A percentile compares a stretch with the other conserved stretches of the same genome.
Conservation (phyloP, 92 coral and sea anemone genomes). For the Phenganax subtilis region DNA sequence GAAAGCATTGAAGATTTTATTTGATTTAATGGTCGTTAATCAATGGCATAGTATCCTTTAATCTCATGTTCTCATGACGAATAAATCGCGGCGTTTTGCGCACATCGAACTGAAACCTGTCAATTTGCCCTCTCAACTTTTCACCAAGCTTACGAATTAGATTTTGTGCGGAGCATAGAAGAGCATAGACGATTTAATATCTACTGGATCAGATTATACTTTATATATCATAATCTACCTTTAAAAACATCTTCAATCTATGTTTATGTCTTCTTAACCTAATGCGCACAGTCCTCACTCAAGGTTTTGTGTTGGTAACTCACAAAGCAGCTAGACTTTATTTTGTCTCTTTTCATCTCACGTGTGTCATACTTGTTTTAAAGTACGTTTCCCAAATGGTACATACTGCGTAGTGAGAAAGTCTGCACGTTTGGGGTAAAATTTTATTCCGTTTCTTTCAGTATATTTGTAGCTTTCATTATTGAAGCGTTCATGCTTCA, state of each 20-base stretch:
- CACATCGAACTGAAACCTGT: too few relatives aligned
- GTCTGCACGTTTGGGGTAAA: neutral
- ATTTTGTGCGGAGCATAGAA: neutral
- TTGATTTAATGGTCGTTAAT: constrained; percentile 88
- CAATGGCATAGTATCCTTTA: constrained; percentile 99
- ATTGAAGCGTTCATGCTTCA: constrained; percentile 95
- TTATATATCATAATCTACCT: neutral
- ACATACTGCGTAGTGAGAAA: neutral
- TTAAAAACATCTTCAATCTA: neutral
- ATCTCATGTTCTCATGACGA: too few relatives aligned
- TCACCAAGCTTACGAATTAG: neutral
- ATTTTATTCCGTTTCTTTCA: constrained; percentile 29
- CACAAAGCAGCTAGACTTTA: constrained; percentile 77
- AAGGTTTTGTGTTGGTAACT: constrained; percentile 82
- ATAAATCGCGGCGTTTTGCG: too few relatives aligned
- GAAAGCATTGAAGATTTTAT: constrained; percentile 73
- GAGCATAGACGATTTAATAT: neutral
- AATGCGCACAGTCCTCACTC: constrained; percentile 62
- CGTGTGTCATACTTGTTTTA: constrained; percentile 87
- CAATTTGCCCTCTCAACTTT: too few relatives aligned
- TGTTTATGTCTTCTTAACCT: constrained; percentile 43
- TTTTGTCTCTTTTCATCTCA: constrained; percentile 81
- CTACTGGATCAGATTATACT: neutral
- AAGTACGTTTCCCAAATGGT: constrained; percentile 61
- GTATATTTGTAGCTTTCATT: constrained; percentile 92